Base-by-base conservation (phyloP, 2,113 vertebrate genomes). In the Podiceps cristatus region DNA sequence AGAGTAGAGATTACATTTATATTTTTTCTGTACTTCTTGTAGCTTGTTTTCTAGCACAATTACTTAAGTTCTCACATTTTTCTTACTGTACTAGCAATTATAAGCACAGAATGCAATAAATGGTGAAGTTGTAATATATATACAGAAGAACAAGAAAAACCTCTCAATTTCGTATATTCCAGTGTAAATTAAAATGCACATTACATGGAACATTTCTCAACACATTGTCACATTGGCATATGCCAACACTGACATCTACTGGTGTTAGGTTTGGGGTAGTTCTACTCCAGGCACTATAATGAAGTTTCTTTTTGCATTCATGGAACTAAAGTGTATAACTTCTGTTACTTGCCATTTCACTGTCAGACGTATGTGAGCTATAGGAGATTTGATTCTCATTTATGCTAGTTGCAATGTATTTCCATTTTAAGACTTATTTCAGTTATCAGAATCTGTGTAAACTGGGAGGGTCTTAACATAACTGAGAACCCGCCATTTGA, bases 201-300 rank as follows among this genome's bases (percentile, higher is more conserved):
- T 50, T 44, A 37, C 33, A 44, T 6, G 9, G 31, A 52, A 68
- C 2, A 7, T 9, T 58, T 60, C 75, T 49, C 15, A 64, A 19
- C 31, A 58, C 62, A 40, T 13, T 96, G 77, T 50, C 77, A 94
- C 79, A 63, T 35, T 96, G 80, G 49, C 44, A 91, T 88, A 96
- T 94, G 95, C 88, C 95, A 96, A 98, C 87, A 98, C 97, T 98
- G 98, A 98, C 98, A 98, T 98, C 98, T 98, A 95, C 97, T 98
- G 98, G 98, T 94, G 31, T 35, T 71, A 87, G 87, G 29, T 94
- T 93, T 95, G 82, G 66, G 62, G 66, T 25, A 42, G 28, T 25
- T 87, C 94, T 93, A 76, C 63, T 56, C 15, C 16, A 72, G 76
- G 63, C 18, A 18, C 23, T 85, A 58, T 37, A 79, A 72, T 29